Conservation (phyloP, 2,888 invertebrate species). For the Elegia similella region DNA sequence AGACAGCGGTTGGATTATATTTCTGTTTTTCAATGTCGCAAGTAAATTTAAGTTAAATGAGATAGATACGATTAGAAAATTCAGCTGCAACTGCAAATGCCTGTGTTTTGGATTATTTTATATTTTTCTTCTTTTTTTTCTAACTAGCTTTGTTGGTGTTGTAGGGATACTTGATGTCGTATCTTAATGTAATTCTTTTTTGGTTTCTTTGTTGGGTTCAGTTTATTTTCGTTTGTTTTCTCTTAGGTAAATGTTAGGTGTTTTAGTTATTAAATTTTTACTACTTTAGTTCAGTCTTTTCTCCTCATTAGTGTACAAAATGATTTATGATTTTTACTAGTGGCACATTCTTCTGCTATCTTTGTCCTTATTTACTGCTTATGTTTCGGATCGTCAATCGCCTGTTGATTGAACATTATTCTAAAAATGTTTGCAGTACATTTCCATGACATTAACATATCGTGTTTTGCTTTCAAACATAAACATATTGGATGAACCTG, state of each 20-base stretch:
- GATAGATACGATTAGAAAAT: background rate
- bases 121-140: background rate
- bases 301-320: background rate
- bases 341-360: background rate
- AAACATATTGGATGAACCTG: conserved; percentile 64
- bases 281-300: background rate
- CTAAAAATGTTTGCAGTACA: conserved; percentile 16
- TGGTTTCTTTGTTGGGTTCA: background rate
- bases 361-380: conserved; percentile 3
- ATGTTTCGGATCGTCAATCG: background rate
- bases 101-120: background rate
- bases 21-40: conserved; percentile 3
- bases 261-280: background rate
- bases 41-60: background rate
- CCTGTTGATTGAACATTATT: conserved; percentile 6
- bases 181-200: background rate
- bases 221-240: background rate
- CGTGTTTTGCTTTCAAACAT: conserved; percentile 69
- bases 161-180: conserved; percentile 4
- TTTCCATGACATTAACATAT: conserved; percentile 54
- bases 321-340: background rate
- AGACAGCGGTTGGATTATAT: conserved; percentile 3
- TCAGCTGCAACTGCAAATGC: background rate
- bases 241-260: background rate
- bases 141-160: background rate